Conservation (phyloP, 2,797 vertebrate species). For the Argyrosomus regius region DNA sequence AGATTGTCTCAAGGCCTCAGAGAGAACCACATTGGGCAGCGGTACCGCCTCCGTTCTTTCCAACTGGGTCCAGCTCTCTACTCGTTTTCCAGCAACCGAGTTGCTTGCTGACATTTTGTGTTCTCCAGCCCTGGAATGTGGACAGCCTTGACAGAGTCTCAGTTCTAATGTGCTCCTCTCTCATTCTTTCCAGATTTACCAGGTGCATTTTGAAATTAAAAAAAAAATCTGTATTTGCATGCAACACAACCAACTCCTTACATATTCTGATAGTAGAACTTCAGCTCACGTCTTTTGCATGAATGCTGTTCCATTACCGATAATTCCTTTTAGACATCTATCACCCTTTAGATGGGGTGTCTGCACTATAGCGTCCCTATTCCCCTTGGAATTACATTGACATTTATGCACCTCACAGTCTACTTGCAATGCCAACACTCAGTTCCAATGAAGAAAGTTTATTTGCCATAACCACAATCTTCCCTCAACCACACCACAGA, state of each 20-base stretch:
- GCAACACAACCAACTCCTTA: background rate
- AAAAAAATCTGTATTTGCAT: background rate
- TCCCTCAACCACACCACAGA: background rate
- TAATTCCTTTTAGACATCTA: background rate
- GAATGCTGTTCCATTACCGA: background rate
- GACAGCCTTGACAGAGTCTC: background rate
- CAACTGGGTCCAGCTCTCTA: slow-evolving; percentile 3
- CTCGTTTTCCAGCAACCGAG: slow-evolving; percentile 21
- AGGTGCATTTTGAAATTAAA: background rate
- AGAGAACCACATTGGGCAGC: slow-evolving; percentile 10
- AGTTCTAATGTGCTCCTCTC: background rate
- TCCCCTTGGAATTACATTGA: background rate
- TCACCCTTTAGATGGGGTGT: background rate
- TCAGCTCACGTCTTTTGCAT: background rate
- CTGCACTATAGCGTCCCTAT: background rate
- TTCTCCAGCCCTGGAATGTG: slow-evolving; percentile 4
- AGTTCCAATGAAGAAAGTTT: background rate
- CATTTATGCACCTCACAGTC: background rate
- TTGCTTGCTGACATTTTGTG: slow-evolving; percentile 17
- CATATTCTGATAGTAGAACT: background rate
- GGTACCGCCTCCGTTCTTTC: slow-evolving; percentile 8
- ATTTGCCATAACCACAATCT: background rate
- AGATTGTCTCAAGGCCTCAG: slow-evolving; percentile 20
- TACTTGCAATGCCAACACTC: background rate
- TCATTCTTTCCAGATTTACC: background rate